Conservation (phyloP, 1,140 invertebrate species). For the Pseudomyrmex gracilis region DNA sequence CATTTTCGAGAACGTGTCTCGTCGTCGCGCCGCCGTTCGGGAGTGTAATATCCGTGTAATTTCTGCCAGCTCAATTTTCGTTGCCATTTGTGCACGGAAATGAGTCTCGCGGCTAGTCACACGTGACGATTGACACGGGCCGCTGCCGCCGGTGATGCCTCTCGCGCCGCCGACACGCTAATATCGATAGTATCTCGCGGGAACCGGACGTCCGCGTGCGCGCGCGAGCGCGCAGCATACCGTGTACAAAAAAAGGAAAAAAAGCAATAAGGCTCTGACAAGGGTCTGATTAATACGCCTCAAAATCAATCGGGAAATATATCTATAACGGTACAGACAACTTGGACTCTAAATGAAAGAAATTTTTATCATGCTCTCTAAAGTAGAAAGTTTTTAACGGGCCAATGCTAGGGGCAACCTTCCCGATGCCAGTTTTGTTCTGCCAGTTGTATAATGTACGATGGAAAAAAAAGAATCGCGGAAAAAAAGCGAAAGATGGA, state of each 20-base stretch:
- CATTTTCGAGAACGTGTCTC: conserved; percentile 34
- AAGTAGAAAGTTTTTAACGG: too few relatives aligned
- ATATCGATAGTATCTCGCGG: conserved; percentile 41
- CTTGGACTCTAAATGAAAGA: too few relatives aligned
- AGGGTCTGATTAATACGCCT: too few relatives aligned
- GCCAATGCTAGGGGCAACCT: too few relatives aligned
- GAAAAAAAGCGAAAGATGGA: neutral
- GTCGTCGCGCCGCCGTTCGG: neutral
- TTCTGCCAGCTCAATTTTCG: conserved; percentile 63
- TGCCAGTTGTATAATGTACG: too few relatives aligned
- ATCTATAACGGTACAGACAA: too few relatives aligned
- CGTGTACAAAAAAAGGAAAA: neutral
- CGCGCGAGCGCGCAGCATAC: neutral
- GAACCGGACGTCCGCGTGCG: conserved; percentile 45
- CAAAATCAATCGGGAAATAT: too few relatives aligned
- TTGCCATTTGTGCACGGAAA: conserved; percentile 57
- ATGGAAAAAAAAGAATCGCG: too few relatives aligned
- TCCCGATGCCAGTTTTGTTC: too few relatives aligned
- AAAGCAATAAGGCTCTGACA: neutral
- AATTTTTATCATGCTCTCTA: too few relatives aligned
- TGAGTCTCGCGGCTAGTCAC: conserved; percentile 61
- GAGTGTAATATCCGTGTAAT: conserved; percentile 59
- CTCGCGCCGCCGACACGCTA: conserved; percentile 22
- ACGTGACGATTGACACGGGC: conserved; percentile 60
- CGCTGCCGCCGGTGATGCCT: conserved; percentile 44